A percentile compares a stretch with the other conserved stretches of the same genome.
phyloP scores from a whole-genome alignment of 2,113 vertebrate genomes.

The Dicaeum eximium region DNA sequence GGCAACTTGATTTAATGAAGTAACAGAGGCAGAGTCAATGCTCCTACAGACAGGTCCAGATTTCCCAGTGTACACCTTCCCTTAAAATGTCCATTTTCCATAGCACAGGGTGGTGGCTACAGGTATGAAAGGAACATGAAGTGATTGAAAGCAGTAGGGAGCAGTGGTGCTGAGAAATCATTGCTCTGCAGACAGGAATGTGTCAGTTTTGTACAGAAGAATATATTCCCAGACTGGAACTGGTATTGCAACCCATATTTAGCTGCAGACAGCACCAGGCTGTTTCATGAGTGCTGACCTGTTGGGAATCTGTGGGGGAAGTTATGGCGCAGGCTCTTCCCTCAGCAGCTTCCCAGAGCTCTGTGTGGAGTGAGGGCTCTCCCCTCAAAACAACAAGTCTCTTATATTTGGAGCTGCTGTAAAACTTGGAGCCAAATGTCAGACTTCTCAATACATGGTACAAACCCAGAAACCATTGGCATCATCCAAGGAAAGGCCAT shows the following conservation, averaged over 20 bases:
- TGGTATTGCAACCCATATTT: background rate
- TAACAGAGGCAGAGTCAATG: background rate
- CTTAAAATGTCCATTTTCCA: background rate
- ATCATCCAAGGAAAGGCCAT: background rate
- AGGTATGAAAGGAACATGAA: background rate
- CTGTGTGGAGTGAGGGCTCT: background rate
- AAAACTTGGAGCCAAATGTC: background rate
- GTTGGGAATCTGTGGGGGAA: constrained; percentile 45
- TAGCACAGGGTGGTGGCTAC: background rate
- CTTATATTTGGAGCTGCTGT: background rate
- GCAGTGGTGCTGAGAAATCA: background rate
- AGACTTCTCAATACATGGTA: background rate
- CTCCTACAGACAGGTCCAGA: too few species aligned
- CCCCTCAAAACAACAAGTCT: background rate
- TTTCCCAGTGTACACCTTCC: background rate
- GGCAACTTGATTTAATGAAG: background rate
- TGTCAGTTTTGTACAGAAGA: background rate
- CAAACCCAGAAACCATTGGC: background rate
- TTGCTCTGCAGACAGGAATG: background rate
- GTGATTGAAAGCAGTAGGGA: background rate
- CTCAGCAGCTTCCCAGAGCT: background rate
- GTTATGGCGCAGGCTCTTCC: background rate
- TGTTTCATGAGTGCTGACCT: constrained; percentile 37
- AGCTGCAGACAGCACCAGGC: background rate
- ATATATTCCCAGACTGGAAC: background rate